Conservation (phyloP, 2,797 vertebrate genomes). For the Macropodus opercularis region DNA sequence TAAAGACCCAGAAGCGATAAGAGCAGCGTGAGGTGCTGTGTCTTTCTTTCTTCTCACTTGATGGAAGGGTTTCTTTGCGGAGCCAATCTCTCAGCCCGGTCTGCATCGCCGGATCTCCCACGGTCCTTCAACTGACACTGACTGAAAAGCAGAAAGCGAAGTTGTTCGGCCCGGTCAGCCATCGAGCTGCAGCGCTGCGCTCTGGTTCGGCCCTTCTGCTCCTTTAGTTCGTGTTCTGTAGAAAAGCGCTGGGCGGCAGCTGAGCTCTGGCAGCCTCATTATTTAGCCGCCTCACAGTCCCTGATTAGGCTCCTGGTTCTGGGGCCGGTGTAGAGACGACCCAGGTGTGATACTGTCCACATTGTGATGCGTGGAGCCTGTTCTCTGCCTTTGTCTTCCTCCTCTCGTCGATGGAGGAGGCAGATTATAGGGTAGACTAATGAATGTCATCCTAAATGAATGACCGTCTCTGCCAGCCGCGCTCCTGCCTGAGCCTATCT, state of each 20-base stretch:
- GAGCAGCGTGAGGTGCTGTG: constrained; percentile 38
- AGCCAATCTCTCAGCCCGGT: too few relatives aligned
- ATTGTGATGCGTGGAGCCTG: constrained; percentile 55
- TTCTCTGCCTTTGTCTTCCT: constrained; percentile 49
- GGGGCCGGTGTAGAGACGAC: constrained; percentile 18
- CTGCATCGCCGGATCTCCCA: too few relatives aligned
- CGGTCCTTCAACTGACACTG: not conserved
- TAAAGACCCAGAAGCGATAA: constrained; percentile 67
- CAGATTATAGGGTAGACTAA: constrained; percentile 66
- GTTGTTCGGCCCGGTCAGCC: too few relatives aligned
- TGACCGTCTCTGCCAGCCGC: constrained; percentile 51
- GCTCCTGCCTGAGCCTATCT: constrained; percentile 30
- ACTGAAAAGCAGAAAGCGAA: not conserved
- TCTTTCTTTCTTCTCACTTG: constrained; percentile 8
- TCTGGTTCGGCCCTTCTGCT: too few relatives aligned
- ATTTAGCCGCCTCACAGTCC: constrained; percentile 30
- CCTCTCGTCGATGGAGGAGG: constrained; percentile 40
- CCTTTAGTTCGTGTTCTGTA: too few relatives aligned
- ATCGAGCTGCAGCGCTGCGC: too few relatives aligned
- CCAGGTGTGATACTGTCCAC: constrained; percentile 44
- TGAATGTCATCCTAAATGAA: constrained; percentile 69
- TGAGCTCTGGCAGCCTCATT: constrained; percentile 51
- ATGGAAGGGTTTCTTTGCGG: not conserved
- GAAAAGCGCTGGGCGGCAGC: too few relatives aligned
- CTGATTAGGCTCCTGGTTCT: constrained; percentile 39